Evolutionary conservation across 2,113 vertebrate species (phyloP).

Genomic region (Hepsetus odoe): DNA sequence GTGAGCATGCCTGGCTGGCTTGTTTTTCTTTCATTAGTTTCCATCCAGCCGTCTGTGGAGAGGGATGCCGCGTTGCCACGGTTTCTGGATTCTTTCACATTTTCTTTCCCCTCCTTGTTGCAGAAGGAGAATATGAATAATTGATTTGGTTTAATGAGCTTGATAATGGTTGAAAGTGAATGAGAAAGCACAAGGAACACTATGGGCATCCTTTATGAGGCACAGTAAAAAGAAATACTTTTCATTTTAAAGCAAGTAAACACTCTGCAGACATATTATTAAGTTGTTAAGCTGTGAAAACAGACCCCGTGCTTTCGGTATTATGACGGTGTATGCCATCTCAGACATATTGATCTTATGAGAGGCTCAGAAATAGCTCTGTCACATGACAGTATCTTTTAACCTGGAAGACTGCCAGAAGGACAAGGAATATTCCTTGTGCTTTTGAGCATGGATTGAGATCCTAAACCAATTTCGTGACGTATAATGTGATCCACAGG

Average conservation of each 20-base stretch:
- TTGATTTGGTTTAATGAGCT: slow-evolving; percentile 61
- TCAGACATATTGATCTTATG: background rate
- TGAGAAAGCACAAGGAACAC: slow-evolving; percentile 42
- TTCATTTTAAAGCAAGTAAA: background rate
- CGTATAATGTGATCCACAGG: too few species aligned
- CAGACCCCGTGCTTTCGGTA: background rate
- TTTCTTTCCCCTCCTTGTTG: slow-evolving; percentile 10
- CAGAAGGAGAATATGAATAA: slow-evolving; percentile 59
- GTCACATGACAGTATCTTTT: background rate
- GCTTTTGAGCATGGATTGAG: background rate
- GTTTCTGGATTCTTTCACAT: slow-evolving; percentile 32
- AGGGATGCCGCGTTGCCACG: slow-evolving; percentile 5
- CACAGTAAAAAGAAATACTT: slow-evolving; percentile 12
- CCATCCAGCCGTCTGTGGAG: slow-evolving; percentile 1
- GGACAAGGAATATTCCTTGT: too few species aligned
- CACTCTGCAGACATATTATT: slow-evolving; percentile 24
- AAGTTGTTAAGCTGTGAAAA: slow-evolving; percentile 33
- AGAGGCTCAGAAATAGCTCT: background rate
- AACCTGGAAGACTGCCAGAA: background rate
- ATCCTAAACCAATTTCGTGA: background rate
- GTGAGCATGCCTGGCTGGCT: slow-evolving; percentile 23
- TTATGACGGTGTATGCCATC: background rate
- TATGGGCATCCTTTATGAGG: slow-evolving; percentile 19
- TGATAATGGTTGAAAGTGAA: slow-evolving; percentile 49
- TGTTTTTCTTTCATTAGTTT: slow-evolving; percentile 53